Percentiles rank a stretch among this genome's conserved stretches.
These are phyloP conservation scores for Hypsibius dujardini DNA, from an alignment of 1,140 invertebrate genomes.

Conservation along the genomic window DNA sequence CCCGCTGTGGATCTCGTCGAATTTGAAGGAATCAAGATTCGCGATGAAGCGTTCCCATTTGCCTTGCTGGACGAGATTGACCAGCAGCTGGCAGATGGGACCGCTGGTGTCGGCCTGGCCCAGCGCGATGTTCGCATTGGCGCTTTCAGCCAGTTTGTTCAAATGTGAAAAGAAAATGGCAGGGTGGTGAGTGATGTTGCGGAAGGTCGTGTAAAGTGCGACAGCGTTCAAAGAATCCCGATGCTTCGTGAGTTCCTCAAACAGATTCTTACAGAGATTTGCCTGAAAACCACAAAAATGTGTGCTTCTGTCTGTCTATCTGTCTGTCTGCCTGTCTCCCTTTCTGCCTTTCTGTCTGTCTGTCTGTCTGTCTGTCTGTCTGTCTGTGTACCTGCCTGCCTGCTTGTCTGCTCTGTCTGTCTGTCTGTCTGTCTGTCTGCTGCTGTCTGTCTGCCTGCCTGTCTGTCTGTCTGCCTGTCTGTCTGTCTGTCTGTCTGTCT, in stretches of 20 bases:
- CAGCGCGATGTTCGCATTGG: not conserved
- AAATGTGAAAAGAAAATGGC: constrained; percentile 7
- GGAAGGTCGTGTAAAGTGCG: not conserved
- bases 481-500: no score
- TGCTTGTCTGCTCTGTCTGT: no score
- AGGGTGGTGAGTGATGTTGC: not conserved
- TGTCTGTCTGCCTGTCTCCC: no score
- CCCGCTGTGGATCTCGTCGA: constrained; percentile 6
- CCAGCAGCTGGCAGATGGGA: not conserved
- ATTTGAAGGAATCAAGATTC: not conserved
- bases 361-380: no score
- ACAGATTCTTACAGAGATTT: not conserved
- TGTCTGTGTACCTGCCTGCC: no score
- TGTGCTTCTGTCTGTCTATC: no score
- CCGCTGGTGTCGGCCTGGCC: not conserved
- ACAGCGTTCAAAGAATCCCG: constrained; percentile 9
- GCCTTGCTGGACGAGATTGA: not conserved
- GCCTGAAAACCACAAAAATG: not conserved
- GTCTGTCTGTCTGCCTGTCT: no score
- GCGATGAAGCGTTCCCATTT: not conserved
- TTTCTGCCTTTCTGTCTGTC: no score
- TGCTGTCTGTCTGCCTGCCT: no score
- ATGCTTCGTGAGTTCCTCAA: not conserved
- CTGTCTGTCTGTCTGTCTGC: no score
- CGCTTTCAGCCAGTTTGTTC: not conserved